These are phyloP conservation scores for Amphiprion percula DNA, from an alignment of 2,113 vertebrate species.

Conservation along the genomic window DNA sequence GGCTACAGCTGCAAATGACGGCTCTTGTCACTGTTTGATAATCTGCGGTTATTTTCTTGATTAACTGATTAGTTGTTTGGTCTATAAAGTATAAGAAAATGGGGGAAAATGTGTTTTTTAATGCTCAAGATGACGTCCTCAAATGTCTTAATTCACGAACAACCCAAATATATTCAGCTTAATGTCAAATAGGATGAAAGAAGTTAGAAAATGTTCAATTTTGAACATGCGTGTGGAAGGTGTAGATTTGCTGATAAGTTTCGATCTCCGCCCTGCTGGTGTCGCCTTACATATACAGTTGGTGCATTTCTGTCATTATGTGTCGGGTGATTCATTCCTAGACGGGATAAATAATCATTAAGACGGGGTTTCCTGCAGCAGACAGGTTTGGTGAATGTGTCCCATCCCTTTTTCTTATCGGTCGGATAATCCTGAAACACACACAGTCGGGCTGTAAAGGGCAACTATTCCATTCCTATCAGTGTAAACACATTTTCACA, in stretches of 20 bases:
- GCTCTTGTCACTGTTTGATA: too few species aligned
- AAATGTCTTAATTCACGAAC: too few species aligned
- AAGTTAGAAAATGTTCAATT: too few species aligned
- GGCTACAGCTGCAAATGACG: too few species aligned
- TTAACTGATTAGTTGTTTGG: too few species aligned
- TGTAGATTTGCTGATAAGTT: slow-evolving; percentile 20
- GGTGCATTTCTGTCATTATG: not conserved
- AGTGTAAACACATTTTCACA: slow-evolving; percentile 64
- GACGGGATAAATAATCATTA: not conserved
- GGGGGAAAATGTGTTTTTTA: too few species aligned
- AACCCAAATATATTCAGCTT: too few species aligned
- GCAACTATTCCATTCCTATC: slow-evolving; percentile 43
- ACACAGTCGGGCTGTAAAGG: slow-evolving; percentile 26
- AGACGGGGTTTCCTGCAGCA: not conserved
- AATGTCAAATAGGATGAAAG: too few species aligned
- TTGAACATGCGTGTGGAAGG: slow-evolving; percentile 5
- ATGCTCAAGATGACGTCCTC: too few species aligned
- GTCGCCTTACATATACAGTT: slow-evolving; percentile 32
- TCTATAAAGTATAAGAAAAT: too few species aligned
- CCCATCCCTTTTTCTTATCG: slow-evolving; percentile 9
- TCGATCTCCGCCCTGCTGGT: slow-evolving; percentile 49
- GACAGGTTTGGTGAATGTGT: slow-evolving; percentile 1
- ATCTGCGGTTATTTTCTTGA: too few species aligned
- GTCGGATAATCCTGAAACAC: slow-evolving; percentile 25
- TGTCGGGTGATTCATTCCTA: not conserved